phyloP scores from a whole-genome alignment of 2,113 vertebrate species.

The Pantherophis guttatus region DNA sequence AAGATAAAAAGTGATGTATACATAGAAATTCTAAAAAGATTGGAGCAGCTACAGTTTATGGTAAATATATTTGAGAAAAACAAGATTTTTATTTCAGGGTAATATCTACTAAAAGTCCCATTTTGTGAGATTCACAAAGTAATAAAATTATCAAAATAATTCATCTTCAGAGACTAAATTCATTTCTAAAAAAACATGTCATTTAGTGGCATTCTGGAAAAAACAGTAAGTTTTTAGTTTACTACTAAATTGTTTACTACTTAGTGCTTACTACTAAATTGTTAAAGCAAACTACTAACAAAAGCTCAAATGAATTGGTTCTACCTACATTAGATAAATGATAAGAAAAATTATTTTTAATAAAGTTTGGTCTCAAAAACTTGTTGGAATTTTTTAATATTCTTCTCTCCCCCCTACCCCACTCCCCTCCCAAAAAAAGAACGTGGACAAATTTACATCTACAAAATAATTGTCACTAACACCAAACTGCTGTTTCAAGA shows the following conservation, averaged over 20 bases:
- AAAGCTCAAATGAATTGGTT: background rate
- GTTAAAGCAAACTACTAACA: background rate
- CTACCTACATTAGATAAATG: background rate
- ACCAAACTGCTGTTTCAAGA: background rate
- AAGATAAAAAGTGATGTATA: slow-evolving; percentile 4
- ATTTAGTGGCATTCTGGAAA: slow-evolving; percentile 29
- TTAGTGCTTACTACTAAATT: background rate
- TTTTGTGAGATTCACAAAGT: slow-evolving; percentile 37
- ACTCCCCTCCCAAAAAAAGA: background rate
- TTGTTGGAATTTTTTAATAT: background rate
- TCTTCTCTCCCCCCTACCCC: too few relatives aligned
- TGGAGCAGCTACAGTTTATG: background rate
- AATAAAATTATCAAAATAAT: slow-evolving; percentile 27
- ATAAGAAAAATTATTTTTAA: background rate
- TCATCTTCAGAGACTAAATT: slow-evolving; percentile 30
- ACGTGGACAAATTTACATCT: background rate
- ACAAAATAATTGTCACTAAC: background rate
- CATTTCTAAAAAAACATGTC: slow-evolving; percentile 21
- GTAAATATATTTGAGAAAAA: slow-evolving; percentile 15
- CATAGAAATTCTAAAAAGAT: slow-evolving; percentile 5
- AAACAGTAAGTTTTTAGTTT: background rate
- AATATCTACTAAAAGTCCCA: slow-evolving; percentile 17
- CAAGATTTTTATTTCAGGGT: background rate
- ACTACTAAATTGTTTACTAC: background rate
- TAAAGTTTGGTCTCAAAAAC: background rate